These are phyloP conservation scores for Brachypteracias leptosomus DNA, from an alignment of 2,113 vertebrate species.

Conservation along the genomic window DNA sequence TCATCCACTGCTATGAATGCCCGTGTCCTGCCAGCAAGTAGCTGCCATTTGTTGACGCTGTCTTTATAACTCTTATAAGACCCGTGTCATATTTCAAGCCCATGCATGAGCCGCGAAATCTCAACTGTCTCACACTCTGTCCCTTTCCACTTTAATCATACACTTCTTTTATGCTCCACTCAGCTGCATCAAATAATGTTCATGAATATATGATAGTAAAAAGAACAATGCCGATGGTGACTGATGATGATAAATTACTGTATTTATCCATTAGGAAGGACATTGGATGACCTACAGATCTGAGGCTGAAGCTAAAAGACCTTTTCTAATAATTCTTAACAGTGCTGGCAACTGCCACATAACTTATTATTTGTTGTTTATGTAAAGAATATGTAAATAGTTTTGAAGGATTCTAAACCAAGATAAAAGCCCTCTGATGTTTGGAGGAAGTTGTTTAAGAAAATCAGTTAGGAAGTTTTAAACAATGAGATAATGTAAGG, in stretches of 20 bases:
- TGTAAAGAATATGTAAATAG: slow-evolving; percentile 2
- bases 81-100: background rate
- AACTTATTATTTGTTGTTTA: background rate
- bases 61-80: background rate
- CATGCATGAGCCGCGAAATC: background rate
- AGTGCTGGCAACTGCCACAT: background rate
- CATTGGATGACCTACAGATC: slow-evolving; percentile 53
- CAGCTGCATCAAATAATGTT: slow-evolving; percentile 38
- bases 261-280: slow-evolving; percentile 68
- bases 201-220: slow-evolving; percentile 47
- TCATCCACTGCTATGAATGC: background rate
- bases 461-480: slow-evolving; percentile 27
- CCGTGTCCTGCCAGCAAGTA: background rate
- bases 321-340: slow-evolving; percentile 43
- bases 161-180: slow-evolving; percentile 36
- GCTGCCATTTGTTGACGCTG: background rate
- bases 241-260: slow-evolving; percentile 66
- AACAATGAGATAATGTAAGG: background rate
- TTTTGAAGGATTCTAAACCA: background rate
- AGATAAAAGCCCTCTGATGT: background rate
- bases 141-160: slow-evolving; percentile 43
- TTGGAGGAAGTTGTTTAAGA: background rate
- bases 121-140: background rate
- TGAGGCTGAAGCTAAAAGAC: slow-evolving; percentile 30
- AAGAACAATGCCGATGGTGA: slow-evolving; percentile 51